A percentile compares a stretch with the other conserved stretches of the same genome.
phyloP scores from a whole-genome alignment of 2,113 vertebrate species.

The Setophaga kirtlandii region DNA sequence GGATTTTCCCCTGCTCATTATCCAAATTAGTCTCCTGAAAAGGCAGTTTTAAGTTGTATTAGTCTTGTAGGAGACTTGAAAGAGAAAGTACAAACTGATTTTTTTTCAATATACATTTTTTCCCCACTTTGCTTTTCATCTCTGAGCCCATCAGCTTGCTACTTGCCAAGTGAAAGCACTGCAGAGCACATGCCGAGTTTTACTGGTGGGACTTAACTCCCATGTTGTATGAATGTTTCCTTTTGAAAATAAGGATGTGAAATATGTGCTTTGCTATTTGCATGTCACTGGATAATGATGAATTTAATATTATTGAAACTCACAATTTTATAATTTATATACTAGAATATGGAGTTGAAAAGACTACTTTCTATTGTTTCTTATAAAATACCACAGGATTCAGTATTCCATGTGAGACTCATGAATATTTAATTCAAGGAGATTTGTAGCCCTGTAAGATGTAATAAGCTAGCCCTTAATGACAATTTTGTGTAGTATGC shows the following conservation, averaged over 20 bases:
- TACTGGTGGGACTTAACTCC: not conserved
- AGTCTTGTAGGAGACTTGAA: not conserved
- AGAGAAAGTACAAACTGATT: not conserved
- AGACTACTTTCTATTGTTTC: constrained; percentile 46
- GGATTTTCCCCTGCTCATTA: not conserved
- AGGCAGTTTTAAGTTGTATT: not conserved
- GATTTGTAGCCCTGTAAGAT: constrained; percentile 33
- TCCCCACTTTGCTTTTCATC: not conserved
- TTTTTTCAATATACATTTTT: not conserved
- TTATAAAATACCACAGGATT: constrained; percentile 50
- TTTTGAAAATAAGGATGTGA: constrained; percentile 45
- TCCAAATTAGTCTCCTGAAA: not conserved
- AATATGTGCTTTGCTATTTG: constrained; percentile 47
- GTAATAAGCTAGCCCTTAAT: constrained; percentile 51
- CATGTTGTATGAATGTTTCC: not conserved
- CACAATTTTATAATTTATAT: constrained; percentile 16
- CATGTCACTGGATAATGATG: constrained; percentile 6
- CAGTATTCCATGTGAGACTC: constrained; percentile 45
- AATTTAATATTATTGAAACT: constrained; percentile 55
- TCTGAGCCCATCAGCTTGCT: not conserved
- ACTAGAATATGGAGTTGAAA: constrained; percentile 7
- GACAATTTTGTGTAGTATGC: constrained; percentile 34
- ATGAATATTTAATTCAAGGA: constrained; percentile 68
- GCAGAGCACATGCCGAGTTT: not conserved
- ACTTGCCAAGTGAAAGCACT: not conserved